phyloP scores from a whole-genome alignment of 1,140 invertebrate species.

The Bursaphelenchus mucronatus region DNA sequence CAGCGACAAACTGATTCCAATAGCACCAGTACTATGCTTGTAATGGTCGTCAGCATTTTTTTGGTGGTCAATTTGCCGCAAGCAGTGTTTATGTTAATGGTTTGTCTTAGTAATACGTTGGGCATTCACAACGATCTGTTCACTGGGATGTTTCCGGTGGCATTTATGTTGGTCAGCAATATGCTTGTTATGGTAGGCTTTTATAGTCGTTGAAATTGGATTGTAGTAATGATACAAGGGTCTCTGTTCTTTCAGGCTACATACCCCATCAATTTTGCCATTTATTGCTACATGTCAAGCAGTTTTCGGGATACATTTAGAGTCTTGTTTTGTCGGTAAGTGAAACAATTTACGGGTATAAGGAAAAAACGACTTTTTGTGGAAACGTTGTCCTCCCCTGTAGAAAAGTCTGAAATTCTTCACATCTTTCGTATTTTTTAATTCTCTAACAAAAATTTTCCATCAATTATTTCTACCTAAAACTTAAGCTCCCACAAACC shows the following conservation, averaged over 20 bases:
- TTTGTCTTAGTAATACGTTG: conserved; percentile 70
- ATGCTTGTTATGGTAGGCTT: conserved; percentile 76
- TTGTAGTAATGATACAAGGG: not conserved
- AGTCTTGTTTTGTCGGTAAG: conserved; percentile 69
- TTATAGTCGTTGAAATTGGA: not conserved
- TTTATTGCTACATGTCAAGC: conserved; percentile 89
- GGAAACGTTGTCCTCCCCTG: too few relatives aligned
- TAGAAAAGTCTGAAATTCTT: too few relatives aligned
- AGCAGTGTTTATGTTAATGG: conserved; percentile 77
- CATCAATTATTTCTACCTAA: too few relatives aligned
- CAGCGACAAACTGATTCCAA: conserved; percentile 71
- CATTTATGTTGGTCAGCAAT: conserved; percentile 79
- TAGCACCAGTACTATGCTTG: conserved; percentile 86
- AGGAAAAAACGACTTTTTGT: too few relatives aligned
- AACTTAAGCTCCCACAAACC: too few relatives aligned
- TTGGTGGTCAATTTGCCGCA: conserved; percentile 83
- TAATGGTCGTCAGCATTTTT: conserved; percentile 87
- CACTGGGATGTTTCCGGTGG: conserved; percentile 75
- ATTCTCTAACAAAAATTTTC: too few relatives aligned
- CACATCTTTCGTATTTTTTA: too few relatives aligned
- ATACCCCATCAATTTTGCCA: conserved; percentile 90
- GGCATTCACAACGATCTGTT: conserved; percentile 64
- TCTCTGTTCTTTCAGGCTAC: conserved; percentile 63
- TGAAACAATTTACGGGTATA: not conserved
- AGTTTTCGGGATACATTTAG: conserved; percentile 89